Evolutionary conservation across 1,140 invertebrate species (phyloP).

Genomic region (Trachelipus rathkii): DNA sequence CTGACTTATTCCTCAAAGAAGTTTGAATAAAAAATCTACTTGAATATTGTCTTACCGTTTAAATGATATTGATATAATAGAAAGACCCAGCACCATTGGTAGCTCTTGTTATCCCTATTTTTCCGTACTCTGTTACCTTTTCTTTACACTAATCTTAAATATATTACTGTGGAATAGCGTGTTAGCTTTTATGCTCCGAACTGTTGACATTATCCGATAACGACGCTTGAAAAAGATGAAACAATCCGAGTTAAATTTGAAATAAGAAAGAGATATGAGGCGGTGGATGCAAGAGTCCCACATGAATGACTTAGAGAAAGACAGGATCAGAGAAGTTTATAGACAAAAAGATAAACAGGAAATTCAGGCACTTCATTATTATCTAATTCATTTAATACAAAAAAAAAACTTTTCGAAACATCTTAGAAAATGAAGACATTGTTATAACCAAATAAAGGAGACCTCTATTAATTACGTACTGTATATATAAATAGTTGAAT

Average conservation of each 20-base stretch:
- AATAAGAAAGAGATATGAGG: neutral
- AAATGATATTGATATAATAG: neutral
- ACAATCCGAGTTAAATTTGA: neutral
- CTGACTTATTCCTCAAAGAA: too few relatives aligned
- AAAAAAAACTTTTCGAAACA: too few relatives aligned
- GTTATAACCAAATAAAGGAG: too few relatives aligned
- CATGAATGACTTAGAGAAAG: neutral
- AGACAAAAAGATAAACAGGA: neutral
- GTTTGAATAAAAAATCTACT: neutral
- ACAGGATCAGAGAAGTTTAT: neutral
- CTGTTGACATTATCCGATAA: neutral
- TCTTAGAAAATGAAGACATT: too few relatives aligned
- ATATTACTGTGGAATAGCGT: neutral
- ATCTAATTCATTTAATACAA: too few relatives aligned
- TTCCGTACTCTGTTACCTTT: neutral
- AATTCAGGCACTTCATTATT: neutral
- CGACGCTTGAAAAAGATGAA: neutral
- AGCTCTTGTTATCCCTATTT: neutral
- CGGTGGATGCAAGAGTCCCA: neutral
- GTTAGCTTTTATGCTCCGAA: neutral
- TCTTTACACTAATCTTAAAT: neutral
- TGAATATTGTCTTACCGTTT: neutral
- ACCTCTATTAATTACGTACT: too few relatives aligned
- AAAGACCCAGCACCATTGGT: neutral
- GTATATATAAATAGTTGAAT: too few relatives aligned